These are phyloP conservation scores for Drosophila punjabiensis DNA, from an alignment of 1,140 invertebrate species.

Conservation along the genomic window DNA sequence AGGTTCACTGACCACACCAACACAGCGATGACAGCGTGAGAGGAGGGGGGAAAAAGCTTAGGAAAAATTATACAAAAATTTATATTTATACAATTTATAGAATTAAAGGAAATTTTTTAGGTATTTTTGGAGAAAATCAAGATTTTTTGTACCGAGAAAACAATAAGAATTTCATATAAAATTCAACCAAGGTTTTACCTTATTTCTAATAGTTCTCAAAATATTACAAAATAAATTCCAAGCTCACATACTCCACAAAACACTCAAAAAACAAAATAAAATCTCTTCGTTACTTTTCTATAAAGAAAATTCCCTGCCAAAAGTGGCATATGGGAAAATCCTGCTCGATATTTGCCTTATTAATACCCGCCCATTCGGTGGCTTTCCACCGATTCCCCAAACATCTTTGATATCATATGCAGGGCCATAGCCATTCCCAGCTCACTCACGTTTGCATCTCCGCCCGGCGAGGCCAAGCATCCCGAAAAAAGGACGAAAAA, in stretches of 20 bases:
- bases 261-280: background rate
- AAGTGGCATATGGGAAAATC: background rate
- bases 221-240: background rate
- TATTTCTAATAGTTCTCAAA: background rate
- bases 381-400: constrained; percentile 10
- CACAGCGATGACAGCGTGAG: constrained; percentile 50
- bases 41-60: background rate
- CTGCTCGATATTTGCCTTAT: constrained; percentile 5
- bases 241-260: background rate
- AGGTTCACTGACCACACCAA: constrained; percentile 71
- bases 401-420: constrained; percentile 27
- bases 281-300: background rate
- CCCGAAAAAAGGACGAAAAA: background rate
- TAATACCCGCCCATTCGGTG: constrained; percentile 20
- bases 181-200: too few species aligned
- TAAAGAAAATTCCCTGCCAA: background rate
- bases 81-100: too few species aligned
- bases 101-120: too few species aligned
- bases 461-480: constrained; percentile 25
- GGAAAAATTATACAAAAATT: too few species aligned
- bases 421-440: constrained; percentile 21
- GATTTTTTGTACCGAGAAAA: background rate
- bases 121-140: background rate
- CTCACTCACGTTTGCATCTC: constrained; percentile 59
- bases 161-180: too few species aligned